Conservation (phyloP, 2,113 vertebrate species). For the Copsychus sechellarum region DNA sequence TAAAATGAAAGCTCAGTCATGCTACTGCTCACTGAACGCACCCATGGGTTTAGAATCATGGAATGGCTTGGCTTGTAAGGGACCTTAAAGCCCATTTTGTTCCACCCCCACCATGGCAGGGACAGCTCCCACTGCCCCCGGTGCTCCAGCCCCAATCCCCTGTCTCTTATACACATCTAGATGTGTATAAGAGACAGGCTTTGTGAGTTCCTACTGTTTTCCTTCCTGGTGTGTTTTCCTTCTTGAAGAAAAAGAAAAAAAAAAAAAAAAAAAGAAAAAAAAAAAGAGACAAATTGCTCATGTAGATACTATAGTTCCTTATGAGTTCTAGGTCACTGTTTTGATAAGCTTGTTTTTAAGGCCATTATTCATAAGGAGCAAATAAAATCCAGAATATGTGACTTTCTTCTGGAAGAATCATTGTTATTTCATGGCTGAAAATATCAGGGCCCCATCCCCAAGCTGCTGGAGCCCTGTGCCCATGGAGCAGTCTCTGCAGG, state of each 20-base stretch:
- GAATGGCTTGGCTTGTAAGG: neutral
- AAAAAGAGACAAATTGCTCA: fast-evolving
- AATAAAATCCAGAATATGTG: neutral
- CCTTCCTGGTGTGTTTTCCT: neutral
- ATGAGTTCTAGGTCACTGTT: neutral
- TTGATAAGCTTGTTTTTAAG: neutral
- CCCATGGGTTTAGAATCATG: neutral
- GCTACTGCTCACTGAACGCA: neutral
- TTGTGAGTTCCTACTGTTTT: neutral
- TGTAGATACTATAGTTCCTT: neutral
- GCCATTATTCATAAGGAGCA: neutral
- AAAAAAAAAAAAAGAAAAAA: neutral
- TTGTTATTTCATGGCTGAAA: neutral
- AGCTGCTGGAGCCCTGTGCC: neutral
- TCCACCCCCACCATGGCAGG: neutral
- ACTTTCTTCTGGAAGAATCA: neutral
- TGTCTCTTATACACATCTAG: no score
- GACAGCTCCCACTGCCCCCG: neutral
- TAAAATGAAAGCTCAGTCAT: neutral
- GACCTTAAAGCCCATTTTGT: neutral
- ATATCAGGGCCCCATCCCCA: neutral
- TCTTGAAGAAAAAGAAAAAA: neutral
- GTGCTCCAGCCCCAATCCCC: neutral
- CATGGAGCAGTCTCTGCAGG: neutral
- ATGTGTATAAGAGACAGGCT: no score